Base-by-base conservation (phyloP, 2,797 vertebrate genomes). In the Sebastolobus alascanus region DNA sequence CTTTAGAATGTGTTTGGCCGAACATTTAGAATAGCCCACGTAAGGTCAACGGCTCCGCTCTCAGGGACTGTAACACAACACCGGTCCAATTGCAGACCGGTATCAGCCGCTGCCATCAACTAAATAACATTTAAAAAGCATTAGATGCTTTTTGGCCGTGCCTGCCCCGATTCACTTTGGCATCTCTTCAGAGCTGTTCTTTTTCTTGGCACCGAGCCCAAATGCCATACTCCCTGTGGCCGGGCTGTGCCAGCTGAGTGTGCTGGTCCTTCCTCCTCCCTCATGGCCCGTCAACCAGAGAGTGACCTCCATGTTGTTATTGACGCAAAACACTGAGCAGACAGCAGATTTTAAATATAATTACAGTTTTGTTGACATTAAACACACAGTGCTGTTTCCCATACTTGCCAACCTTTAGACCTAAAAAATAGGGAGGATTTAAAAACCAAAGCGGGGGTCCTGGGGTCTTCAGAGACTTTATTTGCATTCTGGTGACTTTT, bases 61-160 rank as follows among this genome's bases (percentile, higher is more conserved):
- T 90, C 88, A 82, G 84, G 82, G 82, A 83, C 78, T 85, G 89
- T 90, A 91, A 94, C 29, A 72, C 38, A 90, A 94, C 68, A 80
- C 85, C 69, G 88, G 80, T 80, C 84, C 78, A 80, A 64, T 80
- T 82, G 88, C 77, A 56, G 77, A 83, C 72, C 77, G 55, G 78
- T 94, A 90, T 93, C 94, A 87, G 77, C 85, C 86, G 60, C 92
- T 83, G 83, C 93, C 89, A 95, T 96, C 93, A 93, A 90, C 92
- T 92, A 89, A 95, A 95, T 94, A 95, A 94, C 93, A 94, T 95
- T 94, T 94, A 92, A 94, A 95, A 93, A 94, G 89, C 91, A 93
- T 95, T 95, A 90, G 87, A 85, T 91, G 90, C 92, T 92, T 90
- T 94, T 90, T 91, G 87, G 90, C 90, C 75, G 46, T 80, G 87